Conservation (phyloP, 1,140 invertebrate species). For the Plectrocnemia conspersa region DNA sequence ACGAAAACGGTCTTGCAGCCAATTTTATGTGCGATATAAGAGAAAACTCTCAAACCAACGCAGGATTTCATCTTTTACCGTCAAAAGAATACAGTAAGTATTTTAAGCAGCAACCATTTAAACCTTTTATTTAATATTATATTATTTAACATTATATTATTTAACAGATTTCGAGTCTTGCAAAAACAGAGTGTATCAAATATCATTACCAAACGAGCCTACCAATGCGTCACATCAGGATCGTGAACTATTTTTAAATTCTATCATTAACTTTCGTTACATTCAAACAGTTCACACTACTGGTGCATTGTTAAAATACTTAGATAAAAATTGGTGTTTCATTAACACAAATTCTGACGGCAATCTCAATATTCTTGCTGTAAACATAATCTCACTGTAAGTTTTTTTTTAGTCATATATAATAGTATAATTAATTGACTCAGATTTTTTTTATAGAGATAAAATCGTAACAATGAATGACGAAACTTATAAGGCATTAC, state of each 20-base stretch:
- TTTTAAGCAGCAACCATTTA: conserved; percentile 11
- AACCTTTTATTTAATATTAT: conserved; percentile 8
- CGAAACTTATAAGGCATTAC: conserved; percentile 65
- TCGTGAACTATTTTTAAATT: conserved; percentile 60
- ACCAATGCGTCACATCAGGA: conserved; percentile 55
- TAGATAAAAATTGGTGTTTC: conserved; percentile 65
- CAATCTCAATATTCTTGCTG: conserved; percentile 54
- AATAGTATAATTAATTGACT: neutral
- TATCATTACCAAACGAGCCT: conserved; percentile 59
- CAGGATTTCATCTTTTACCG: conserved; percentile 46
- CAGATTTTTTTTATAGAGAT: conserved; percentile 48
- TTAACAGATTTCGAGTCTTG: conserved; percentile 57
- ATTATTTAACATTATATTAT: conserved; percentile 19
- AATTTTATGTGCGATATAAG: no score
- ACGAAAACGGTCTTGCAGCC: conserved; percentile 35
- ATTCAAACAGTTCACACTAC: conserved; percentile 63
- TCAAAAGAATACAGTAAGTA: conserved; percentile 55
- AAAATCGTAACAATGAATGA: conserved; percentile 69
- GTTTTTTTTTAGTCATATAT: conserved; percentile 33
- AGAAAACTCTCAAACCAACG: conserved; percentile 38
- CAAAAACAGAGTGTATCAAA: conserved; percentile 55
- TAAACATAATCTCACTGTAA: conserved; percentile 63
- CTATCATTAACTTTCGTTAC: conserved; percentile 64
- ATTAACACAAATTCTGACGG: conserved; percentile 53
- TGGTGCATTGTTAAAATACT: conserved; percentile 67